These are phyloP conservation scores for Apodemia hepburni DNA, from an alignment of 2,888 invertebrate genomes.

Conservation along the genomic window DNA sequence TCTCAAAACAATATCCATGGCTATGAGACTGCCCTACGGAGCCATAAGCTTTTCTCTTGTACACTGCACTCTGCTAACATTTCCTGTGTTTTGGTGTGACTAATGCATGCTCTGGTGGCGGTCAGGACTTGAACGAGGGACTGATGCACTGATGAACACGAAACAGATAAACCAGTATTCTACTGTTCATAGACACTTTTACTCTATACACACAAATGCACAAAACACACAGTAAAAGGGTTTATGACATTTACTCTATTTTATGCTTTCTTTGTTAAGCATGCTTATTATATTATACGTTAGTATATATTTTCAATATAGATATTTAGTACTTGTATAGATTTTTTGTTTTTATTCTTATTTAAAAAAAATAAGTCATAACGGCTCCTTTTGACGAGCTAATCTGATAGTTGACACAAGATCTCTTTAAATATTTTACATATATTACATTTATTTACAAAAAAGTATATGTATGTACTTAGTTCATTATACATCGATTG, in stretches of 20 bases:
- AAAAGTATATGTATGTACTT: background rate
- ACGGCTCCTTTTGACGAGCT: background rate
- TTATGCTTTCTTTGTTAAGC: background rate
- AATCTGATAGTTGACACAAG: background rate
- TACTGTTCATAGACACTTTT: conserved; percentile 29
- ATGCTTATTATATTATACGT: background rate
- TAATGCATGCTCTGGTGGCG: conserved; percentile 68
- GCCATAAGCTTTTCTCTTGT: conserved; percentile 30
- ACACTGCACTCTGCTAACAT: conserved; percentile 60
- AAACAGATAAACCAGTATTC: conserved; percentile 27
- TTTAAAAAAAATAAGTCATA: background rate
- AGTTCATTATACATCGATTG: background rate
- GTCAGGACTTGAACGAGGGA: conserved; percentile 76
- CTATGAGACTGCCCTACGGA: background rate
- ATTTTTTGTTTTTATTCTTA: background rate
- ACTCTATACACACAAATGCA: conserved; percentile 3
- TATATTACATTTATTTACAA: conserved; percentile 8
- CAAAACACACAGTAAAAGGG: conserved; percentile 21
- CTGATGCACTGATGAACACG: conserved; percentile 60
- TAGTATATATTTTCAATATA: background rate
- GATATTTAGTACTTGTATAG: background rate
- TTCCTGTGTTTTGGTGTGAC: conserved; percentile 62
- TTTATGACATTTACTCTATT: conserved; percentile 15
- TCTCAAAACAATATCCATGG: too few relatives aligned
- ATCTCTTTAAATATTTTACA: background rate